These are phyloP conservation scores for Hyposmocoma kahamanoa DNA, from an alignment of 1,140 invertebrate genomes.

Conservation along the genomic window DNA sequence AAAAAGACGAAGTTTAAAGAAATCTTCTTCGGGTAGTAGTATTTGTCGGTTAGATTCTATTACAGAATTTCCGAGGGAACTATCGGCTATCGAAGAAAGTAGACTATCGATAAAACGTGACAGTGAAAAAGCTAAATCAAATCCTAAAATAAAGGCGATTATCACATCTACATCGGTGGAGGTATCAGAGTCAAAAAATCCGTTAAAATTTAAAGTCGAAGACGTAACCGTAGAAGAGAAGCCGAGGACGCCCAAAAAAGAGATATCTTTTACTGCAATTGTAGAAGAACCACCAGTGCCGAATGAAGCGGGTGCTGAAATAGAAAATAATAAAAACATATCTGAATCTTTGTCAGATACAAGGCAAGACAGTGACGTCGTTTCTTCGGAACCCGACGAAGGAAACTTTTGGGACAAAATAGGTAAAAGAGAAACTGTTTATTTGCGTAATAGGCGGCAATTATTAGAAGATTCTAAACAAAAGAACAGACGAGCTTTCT, in stretches of 20 bases:
- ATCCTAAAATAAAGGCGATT: conserved; percentile 65
- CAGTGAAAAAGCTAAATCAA: too few species aligned
- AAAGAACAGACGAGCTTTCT: conserved; percentile 45
- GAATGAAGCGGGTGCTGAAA: conserved; percentile 8
- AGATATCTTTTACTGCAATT: conserved; percentile 44
- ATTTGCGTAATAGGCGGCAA: conserved; percentile 67
- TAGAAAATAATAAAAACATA: conserved; percentile 13
- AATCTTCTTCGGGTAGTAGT: conserved; percentile 58
- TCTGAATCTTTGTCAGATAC: conserved; percentile 13
- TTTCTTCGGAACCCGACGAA: conserved; percentile 50
- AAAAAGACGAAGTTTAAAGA: conserved; percentile 61
- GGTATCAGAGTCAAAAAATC: conserved; percentile 51
- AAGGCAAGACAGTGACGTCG: conserved; percentile 10
- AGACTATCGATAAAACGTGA: too few species aligned
- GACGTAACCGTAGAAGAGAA: conserved; percentile 73
- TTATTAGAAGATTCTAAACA: conserved; percentile 51
- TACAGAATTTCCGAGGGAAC: conserved; percentile 55
- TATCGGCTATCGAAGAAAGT: conserved; percentile 14
- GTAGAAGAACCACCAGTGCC: conserved; percentile 24
- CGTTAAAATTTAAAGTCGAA: conserved; percentile 72
- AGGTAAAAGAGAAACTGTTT: conserved; percentile 73
- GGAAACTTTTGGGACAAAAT: conserved; percentile 74
- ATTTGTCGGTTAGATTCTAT: conserved; percentile 63
- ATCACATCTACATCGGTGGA: conserved; percentile 71
- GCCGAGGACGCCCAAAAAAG: conserved; percentile 38